Evolutionary conservation across 1,140 invertebrate species (phyloP).

Genomic region (Drosophila melanica): DNA sequence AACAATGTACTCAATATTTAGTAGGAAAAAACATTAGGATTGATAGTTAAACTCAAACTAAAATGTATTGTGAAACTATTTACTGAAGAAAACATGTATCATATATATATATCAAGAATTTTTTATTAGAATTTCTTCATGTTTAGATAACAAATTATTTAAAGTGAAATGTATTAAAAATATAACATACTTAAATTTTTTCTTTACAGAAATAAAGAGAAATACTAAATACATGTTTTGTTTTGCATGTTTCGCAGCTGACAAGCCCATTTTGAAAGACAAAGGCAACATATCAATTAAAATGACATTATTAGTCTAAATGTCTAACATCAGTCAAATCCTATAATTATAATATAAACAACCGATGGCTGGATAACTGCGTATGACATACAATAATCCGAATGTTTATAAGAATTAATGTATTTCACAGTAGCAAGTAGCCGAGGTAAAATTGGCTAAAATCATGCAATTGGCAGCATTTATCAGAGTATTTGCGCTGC

Average conservation of each 20-base stretch:
- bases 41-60: too few relatives aligned
- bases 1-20: too few relatives aligned
- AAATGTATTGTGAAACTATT: too few relatives aligned
- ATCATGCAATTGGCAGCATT: conserved; percentile 31
- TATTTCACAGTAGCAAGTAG: not conserved
- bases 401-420: not conserved
- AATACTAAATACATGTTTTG: not conserved
- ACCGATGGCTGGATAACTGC: not conserved
- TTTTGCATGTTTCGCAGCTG: not conserved
- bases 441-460: conserved; percentile 33
- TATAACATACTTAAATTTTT: not conserved
- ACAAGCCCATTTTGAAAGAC: conserved; percentile 6
- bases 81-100: too few relatives aligned
- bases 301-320: conserved; percentile 23
- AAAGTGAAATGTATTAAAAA: too few relatives aligned
- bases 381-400: not conserved
- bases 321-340: conserved; percentile 7
- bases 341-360: conserved; percentile 50
- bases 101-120: too few relatives aligned
- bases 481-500: conserved; percentile 50
- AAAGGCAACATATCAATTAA: conserved; percentile 51
- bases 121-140: too few relatives aligned
- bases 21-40: too few relatives aligned
- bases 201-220: not conserved
- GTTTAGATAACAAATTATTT: too few relatives aligned